A percentile compares a stretch with the other conserved stretches of the same genome.
Evolutionary conservation across 2,797 vertebrate species (phyloP).

Genomic region (Urophycis tenuis): DNA sequence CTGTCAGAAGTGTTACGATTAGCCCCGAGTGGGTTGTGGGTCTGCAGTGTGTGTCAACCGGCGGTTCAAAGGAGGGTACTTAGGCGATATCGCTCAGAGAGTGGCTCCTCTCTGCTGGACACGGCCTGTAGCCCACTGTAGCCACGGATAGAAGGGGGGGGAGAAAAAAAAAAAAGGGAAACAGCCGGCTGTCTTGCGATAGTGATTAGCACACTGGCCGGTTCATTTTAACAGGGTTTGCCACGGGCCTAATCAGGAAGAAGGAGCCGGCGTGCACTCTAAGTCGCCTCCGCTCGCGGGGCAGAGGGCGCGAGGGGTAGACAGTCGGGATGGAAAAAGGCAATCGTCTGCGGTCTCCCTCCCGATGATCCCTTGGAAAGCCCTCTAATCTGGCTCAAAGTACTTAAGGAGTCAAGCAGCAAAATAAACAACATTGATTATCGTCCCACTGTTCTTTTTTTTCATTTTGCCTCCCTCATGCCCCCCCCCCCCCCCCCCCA

Average conservation of each 20-base stretch:
- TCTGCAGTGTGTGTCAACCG: conserved; percentile 36
- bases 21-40: conserved; percentile 36
- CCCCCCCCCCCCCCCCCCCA: too few species aligned
- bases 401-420: conserved; percentile 84
- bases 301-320: conserved; percentile 46
- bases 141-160: conserved; percentile 36
- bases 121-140: conserved; percentile 28
- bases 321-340: conserved; percentile 75
- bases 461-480: neutral
- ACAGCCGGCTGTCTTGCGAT: conserved; percentile 45
- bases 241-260: conserved; percentile 80
- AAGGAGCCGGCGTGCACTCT: conserved; percentile 77
- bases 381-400: conserved; percentile 80
- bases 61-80: conserved; percentile 33
- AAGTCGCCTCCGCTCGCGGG: conserved; percentile 66
- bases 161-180: neutral
- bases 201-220: conserved; percentile 74
- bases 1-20: conserved; percentile 46
- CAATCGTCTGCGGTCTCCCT: conserved; percentile 79
- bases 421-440: conserved; percentile 90
- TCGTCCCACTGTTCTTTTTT: conserved; percentile 76
- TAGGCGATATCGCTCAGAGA: conserved; percentile 40
- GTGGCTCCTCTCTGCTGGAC: conserved; percentile 28
- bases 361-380: conserved; percentile 82
- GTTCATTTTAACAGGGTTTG: conserved; percentile 79